phyloP scores from a whole-genome alignment of 2,888 invertebrate genomes.

The Oscheius sp. region DNA sequence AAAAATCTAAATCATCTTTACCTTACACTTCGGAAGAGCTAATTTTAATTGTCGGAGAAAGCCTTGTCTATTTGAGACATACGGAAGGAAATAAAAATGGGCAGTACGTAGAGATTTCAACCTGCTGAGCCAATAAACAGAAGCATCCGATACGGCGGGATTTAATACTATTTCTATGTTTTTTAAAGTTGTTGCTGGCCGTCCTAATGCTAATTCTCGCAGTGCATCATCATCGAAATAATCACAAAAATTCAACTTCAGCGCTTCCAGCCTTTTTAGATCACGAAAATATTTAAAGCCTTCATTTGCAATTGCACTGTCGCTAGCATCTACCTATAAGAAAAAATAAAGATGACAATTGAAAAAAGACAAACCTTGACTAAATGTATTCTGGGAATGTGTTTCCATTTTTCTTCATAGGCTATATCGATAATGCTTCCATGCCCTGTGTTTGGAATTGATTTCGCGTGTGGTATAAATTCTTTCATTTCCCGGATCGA shows the following conservation, averaged over 20 bases:
- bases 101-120: constrained; percentile 55
- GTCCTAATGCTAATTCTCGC: constrained; percentile 59
- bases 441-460: neutral
- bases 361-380: constrained; percentile 41
- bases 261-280: constrained; percentile 52
- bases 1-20: neutral
- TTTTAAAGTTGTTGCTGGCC: constrained; percentile 55
- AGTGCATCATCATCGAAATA: constrained; percentile 69
- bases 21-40: constrained; percentile 61
- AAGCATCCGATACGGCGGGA: constrained; percentile 62
- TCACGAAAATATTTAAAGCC: constrained; percentile 68
- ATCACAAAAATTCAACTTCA: constrained; percentile 71
- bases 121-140: constrained; percentile 61
- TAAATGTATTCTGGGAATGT: constrained; percentile 58
- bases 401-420: constrained; percentile 53
- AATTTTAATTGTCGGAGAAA: constrained; percentile 64
- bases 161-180: constrained; percentile 69
- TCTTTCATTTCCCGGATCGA: constrained; percentile 62
- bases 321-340: constrained; percentile 66
- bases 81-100: constrained; percentile 70
- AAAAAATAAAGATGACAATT: neutral
- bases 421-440: constrained; percentile 16
- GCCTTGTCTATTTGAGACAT: constrained; percentile 60
- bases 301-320: constrained; percentile 68
- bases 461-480: constrained; percentile 41